Conservation (phyloP, 1,140 invertebrate species). For the Meloidogyne floridensis region DNA sequence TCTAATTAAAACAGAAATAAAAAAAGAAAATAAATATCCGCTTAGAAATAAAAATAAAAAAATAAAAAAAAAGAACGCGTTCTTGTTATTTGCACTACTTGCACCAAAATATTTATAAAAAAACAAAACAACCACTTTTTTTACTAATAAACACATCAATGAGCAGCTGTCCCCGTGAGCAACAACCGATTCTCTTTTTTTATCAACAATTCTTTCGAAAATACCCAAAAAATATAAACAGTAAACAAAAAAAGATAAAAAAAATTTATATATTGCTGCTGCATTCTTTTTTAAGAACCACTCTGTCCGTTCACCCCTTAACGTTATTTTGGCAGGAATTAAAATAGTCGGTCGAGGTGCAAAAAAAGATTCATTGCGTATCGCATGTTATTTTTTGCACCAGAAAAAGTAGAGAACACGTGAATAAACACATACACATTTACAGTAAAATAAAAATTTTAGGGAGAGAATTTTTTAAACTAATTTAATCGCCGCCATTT, state of each 20-base stretch:
- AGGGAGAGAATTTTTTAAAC: neutral
- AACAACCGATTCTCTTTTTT: neutral
- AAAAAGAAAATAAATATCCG: neutral
- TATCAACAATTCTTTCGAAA: too few species aligned
- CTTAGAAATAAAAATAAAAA: neutral
- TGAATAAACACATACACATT: neutral
- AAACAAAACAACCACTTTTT: neutral
- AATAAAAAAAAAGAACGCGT: neutral
- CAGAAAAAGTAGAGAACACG: neutral
- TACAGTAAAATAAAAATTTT: neutral
- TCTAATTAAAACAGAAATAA: neutral
- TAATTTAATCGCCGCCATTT: too few species aligned
- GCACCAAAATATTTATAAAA: neutral
- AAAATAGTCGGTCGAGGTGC: neutral
- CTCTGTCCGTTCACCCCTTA: neutral
- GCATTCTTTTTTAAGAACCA: neutral
- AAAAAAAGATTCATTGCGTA: neutral
- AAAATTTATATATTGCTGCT: neutral
- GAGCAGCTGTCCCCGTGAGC: conserved; percentile 2
- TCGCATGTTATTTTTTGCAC: neutral
- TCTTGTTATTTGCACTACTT: conserved; percentile 1
- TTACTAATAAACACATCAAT: conserved; percentile 2
- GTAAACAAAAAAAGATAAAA: neutral
- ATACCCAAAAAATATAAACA: neutral
- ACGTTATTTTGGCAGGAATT: neutral